Base-by-base conservation (phyloP, 2,797 vertebrate genomes). In the Coreius guichenoti region DNA sequence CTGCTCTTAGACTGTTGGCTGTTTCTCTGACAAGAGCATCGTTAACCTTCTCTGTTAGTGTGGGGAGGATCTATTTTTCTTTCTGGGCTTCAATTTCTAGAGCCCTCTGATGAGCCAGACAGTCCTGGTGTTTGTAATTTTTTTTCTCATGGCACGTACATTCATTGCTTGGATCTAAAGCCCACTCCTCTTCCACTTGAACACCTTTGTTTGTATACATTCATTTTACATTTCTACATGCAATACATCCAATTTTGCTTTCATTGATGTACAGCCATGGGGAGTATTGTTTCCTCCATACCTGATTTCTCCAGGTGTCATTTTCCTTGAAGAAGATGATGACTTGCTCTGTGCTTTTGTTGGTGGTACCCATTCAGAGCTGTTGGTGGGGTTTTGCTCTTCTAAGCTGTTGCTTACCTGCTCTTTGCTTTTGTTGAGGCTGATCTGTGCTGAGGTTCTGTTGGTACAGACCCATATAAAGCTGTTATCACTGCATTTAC, bases 181-280 rank as follows among this genome's bases (percentile, higher is more conserved):
- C 33, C 4, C 33, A 33, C 33, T 33, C 33, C 33, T 33, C 33
- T 33, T 33, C 65, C 31, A 68, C 31, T 68, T 68, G 65, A 68
- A 68, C 65, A 68, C 17, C 65, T 68, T 68, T 68, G 65, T 68
- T 68, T 68, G 16, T 68, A 68, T 29, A 36, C 31, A 68, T 68
- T 68, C 2, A 13, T 68, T 68, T 68, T 17, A 68, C 65, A 68
- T 68, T 8, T 68, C 65, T 68, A 68, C 31, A 68, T 36, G 31
- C 31, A 68, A 21, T 68, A 36, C 65, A 68, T 68, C 65, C 31
- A 68, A 68, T 33, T 68, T 68, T 68, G 31, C 33, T 68, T 68
- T 19, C 31, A 68, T 21, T 68, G 31, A 68, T 68, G 31, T 68
- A 67, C 31, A 68, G 31, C 7, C 29, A 68, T 33, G 65, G 5